Evolutionary conservation across 2,888 invertebrate species (phyloP), one percentile per base, ranked within the genome.

Genomic region (Isotomurus palustris): DNA sequence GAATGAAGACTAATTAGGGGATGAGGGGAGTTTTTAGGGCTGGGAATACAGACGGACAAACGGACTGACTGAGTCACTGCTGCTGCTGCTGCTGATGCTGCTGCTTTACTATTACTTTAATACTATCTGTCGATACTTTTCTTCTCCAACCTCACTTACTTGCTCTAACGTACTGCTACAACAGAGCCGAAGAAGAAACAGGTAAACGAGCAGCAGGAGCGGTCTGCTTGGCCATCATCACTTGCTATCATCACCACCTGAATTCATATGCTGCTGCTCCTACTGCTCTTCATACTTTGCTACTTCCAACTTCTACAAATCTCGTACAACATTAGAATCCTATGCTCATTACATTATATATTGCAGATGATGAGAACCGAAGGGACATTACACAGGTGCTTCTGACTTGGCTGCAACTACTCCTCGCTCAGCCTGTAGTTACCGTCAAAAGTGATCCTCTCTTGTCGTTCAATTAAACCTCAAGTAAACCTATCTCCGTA

Each of bases 361-460:
- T n/a, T n/a, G 38, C 38, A 38, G 38, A 38, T 38, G 38, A 38
- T 49, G 48, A 49, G 48, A 49, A 49, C 8, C 28, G 47, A 49
- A 49, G 48, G 48, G 48, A 49, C 48, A 49, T 49, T 49, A 29
- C 48, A 49, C 47, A 48, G 52, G 51, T 51, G 40, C 51, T 51
- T 38, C 25, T 36, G 25, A 35, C 40, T 40, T 27, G 10, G 8
- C 17, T 21, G 29, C n/a, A 28, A 4, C 47, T 28, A 32, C 35
- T n/a, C 48, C 48, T 29, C 48, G 22, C 48, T 49, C n/a, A n/a
- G n/a, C 32, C 48, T 22, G 17, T 27, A n/a, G 17, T 24, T 28
- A 25, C 47, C 47, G 27, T 27, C 43, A 43, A 24, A 43, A n/a
- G n/a, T n/a, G n/a, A n/a, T n/a, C 14, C 22, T 10, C 21, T 24